Base-by-base conservation (phyloP, 2,113 vertebrate genomes). In the Gorsachius goisagi region DNA sequence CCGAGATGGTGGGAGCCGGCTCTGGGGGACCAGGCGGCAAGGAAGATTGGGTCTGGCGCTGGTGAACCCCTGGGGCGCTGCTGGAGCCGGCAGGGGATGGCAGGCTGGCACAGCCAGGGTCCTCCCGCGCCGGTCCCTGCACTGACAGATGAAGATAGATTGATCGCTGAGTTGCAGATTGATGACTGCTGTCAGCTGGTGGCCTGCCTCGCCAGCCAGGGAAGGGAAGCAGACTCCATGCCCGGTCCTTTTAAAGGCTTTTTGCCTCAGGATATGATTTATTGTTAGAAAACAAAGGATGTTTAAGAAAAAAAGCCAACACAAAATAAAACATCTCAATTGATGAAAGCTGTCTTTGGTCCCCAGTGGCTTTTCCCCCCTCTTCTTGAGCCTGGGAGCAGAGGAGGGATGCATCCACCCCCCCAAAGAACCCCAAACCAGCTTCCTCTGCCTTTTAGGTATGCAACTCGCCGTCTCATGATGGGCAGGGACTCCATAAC, bases 211-310 rank as follows among this genome's bases (percentile, higher is more conserved):
- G 0, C 78, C 92, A 96, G 93, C 88, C 93, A 37, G 78, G 71
- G 26, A 86, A 93, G 85, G 91, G 95, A 96, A 96, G 92, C 93
- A 97, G 95, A 94, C 90, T 93, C 93, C 82, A 85, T 97, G 88
- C 95, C 88, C 85, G 1, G 63, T 67, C 95, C 89, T 93, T 96
- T 96, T 97, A 95, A 97, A 96, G 95, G 75, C 92, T 91, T 95
- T 96, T 95, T 95, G 95, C 95, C 90, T 94, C 82, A 14, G 95
- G 92, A 71, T 95, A 63, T 96, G 95, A 96, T 97, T 97, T 97
- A 97, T 96, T 96, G 95, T 96, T 96, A 95, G 95, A 96, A 97
- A 97, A 97, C 96, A 97, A 97, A 96, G 93, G 95, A 93, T 90
- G 85, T 95, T 96, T 90, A 83, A 95, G 87, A 81, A 71, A 90